A percentile compares a stretch with the other conserved stretches of the same genome.
Evolutionary conservation across 2,888 invertebrate species (phyloP).

Genomic region (Caenorhabditis virilis): DNA sequence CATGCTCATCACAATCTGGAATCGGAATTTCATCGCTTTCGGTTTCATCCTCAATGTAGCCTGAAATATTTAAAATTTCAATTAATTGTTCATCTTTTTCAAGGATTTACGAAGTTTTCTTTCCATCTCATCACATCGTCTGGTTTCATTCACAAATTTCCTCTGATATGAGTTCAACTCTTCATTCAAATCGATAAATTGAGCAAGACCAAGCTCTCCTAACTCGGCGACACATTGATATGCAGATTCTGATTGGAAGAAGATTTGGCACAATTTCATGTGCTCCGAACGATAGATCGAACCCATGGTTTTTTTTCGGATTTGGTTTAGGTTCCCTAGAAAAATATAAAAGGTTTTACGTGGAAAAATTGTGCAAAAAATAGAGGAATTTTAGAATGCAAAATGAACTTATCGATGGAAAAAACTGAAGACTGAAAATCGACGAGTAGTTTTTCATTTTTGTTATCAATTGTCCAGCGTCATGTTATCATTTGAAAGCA

Average conservation of each 20-base stretch:
- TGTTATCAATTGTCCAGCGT: no score
- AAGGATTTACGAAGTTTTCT: slow-evolving; percentile 60
- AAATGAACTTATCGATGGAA: slow-evolving; percentile 2
- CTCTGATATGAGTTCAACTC: slow-evolving; percentile 60
- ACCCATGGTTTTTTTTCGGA: slow-evolving; percentile 40
- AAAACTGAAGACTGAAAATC: slow-evolving; percentile 35
- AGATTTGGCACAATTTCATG: slow-evolving; percentile 65
- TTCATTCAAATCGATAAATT: slow-evolving; percentile 65
- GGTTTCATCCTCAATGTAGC: slow-evolving; percentile 55
- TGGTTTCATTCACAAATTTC: slow-evolving; percentile 62
- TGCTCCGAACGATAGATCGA: slow-evolving; percentile 63
- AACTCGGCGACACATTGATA: slow-evolving; percentile 63
- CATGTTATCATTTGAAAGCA: no score
- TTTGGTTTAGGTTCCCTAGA: neutral
- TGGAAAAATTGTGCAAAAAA: no score
- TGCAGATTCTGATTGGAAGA: slow-evolving; percentile 66
- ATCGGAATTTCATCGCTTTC: slow-evolving; percentile 48
- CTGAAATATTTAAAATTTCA: slow-evolving; percentile 26
- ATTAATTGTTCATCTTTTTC: slow-evolving; percentile 10
- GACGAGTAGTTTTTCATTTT: no score
- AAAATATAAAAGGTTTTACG: neutral
- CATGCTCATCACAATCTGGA: slow-evolving; percentile 46
- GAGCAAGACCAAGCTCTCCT: slow-evolving; percentile 62
- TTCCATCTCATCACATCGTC: slow-evolving; percentile 65
- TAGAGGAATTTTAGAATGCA: no score